These are phyloP conservation scores for Nasonia giraulti DNA, from an alignment of 1,140 invertebrate genomes.

Conservation along the genomic window DNA sequence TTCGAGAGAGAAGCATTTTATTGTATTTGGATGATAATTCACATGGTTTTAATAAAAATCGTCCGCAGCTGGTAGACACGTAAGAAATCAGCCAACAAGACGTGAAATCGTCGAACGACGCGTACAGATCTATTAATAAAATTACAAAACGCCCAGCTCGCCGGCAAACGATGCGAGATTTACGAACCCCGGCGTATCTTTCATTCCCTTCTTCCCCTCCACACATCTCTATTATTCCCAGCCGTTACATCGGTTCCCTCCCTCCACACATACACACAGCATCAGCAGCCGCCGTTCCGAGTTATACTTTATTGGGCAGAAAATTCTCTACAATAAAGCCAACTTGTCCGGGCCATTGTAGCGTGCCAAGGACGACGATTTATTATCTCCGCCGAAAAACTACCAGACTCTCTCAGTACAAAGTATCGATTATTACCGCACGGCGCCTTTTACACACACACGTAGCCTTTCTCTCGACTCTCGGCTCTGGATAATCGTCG, in stretches of 20 bases:
- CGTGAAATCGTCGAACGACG: background rate
- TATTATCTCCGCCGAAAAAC: slow-evolving; percentile 33
- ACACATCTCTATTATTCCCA: slow-evolving; percentile 40
- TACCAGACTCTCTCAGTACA: background rate
- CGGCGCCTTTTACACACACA: slow-evolving; percentile 38
- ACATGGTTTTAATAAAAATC: background rate
- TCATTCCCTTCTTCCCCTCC: background rate
- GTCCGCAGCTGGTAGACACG: background rate
- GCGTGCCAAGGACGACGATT: slow-evolving; percentile 6
- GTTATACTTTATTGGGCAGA: slow-evolving; percentile 71
- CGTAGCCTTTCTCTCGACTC: background rate
- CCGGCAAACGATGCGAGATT: background rate
- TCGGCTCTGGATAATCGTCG: background rate
- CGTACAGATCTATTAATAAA: background rate
- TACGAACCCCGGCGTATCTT: background rate
- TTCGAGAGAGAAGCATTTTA: too few relatives aligned
- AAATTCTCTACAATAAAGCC: slow-evolving; percentile 70
- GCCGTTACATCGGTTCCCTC: slow-evolving; percentile 24
- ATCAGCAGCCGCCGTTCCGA: slow-evolving; percentile 50
- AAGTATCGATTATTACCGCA: slow-evolving; percentile 4
- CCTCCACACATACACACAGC: background rate
- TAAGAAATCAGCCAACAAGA: background rate
- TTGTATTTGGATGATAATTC: too few relatives aligned
- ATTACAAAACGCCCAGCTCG: background rate
- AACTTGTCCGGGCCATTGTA: slow-evolving; percentile 56